Base-by-base conservation (phyloP, 1,140 invertebrate species). In the Pseudomyrmex pallidus region DNA sequence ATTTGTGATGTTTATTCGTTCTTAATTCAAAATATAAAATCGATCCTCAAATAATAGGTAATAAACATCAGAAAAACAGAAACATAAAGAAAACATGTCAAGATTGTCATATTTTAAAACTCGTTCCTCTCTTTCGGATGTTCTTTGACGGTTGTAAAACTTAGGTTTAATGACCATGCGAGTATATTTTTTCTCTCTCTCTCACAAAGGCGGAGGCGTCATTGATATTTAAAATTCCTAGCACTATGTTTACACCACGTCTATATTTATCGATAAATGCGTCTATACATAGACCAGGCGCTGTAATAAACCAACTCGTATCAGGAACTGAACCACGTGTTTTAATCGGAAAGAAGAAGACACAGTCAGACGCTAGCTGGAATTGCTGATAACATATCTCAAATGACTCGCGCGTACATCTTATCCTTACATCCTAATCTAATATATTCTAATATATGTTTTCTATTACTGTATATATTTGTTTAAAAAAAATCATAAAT, bases 181-280 rank as follows among this genome's bases (percentile, higher is more conserved):
- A 52, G 15, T n/a, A 20, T 54, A 62, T 76, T 48, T 70, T 54
- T 3, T 35, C 1, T 66, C 15, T 50, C 54, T 59, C 20, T 68
- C 52, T 52, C 8, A 50, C 2, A 0, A 61, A 61, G 25, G n/a
- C n/a, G 22, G 35, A 22, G 22, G 13, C 57, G 44, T 2, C 9
- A n/a, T 54, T 13, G 77, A 82, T 87, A 87, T 87, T 87, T 85
- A 85, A 84, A 87, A 83, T 61, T 54, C 52, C 13, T 2, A n/a
- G 20, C 63, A 63, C 67, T 87, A 87, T 85, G 85, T 87, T 87
- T 87, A 85, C 57, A 76, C 20, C 35, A 52, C 44, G 74, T 73
- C 59, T 70, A 56, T 80, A 84, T 80, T 72, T 78, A 62, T 46
- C 59, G 20, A 20, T 35, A 46, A 44, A 52, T 25, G 68, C 35